A percentile compares a stretch with the other conserved stretches of the same genome.
phyloP scores from a whole-genome alignment of 2,888 invertebrate genomes.

The Salticus scenicus region DNA sequence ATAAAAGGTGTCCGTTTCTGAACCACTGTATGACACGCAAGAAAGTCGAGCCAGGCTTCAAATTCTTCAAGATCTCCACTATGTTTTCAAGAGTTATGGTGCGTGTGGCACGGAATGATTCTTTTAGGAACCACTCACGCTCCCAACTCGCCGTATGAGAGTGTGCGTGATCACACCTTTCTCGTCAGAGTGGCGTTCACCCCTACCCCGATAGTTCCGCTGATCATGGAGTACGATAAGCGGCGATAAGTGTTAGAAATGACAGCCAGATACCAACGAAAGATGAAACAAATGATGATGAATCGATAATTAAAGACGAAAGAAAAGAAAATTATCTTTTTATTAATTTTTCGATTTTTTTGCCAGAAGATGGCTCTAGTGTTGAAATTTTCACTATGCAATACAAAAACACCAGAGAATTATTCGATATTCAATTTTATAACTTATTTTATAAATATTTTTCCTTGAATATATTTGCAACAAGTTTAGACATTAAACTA shows the following conservation, averaged over 20 bases:
- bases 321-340: background rate
- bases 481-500: too few relatives aligned
- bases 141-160: background rate
- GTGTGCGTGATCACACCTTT: constrained; percentile 61
- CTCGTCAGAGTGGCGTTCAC: constrained; percentile 6
- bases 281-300: constrained; percentile 43
- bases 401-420: too few relatives aligned
- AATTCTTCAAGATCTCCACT: constrained; percentile 13
- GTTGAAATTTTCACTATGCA: too few relatives aligned
- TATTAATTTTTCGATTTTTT: too few relatives aligned
- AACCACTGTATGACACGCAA: constrained; percentile 40
- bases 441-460: too few relatives aligned
- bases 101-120: constrained; percentile 24
- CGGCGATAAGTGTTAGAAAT: constrained; percentile 40
- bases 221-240: constrained; percentile 36
- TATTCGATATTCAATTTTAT: too few relatives aligned
- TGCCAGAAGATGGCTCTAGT: too few relatives aligned
- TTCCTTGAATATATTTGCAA: too few relatives aligned
- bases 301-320: constrained; percentile 52
- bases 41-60: constrained; percentile 41
- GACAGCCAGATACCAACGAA: constrained; percentile 20
- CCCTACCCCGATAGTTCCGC: background rate
- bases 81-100: constrained; percentile 51
- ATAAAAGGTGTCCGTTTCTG: constrained; percentile 64
- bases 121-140: constrained; percentile 19